These are phyloP conservation scores for Pyxicephalus adspersus DNA, from an alignment of 2,113 vertebrate genomes.

Conservation along the genomic window DNA sequence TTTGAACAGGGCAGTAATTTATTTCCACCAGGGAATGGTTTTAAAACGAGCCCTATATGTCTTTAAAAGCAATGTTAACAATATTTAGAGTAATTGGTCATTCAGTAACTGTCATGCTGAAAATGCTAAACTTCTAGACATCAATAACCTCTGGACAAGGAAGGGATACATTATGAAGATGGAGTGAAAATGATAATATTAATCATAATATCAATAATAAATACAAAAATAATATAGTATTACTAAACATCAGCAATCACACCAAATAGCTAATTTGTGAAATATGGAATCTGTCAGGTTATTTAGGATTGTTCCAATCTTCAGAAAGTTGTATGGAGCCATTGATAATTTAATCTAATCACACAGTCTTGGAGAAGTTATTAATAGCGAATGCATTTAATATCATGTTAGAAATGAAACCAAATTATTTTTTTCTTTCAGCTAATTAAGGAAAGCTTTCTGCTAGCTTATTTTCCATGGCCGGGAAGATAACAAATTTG, in stretches of 20 bases:
- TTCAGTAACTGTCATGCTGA: no score
- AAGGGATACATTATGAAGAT: no score
- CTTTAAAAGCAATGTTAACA: no score
- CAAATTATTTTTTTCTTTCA: slow-evolving; percentile 27
- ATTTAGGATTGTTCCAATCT: slow-evolving; percentile 37
- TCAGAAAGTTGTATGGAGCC: slow-evolving; percentile 8
- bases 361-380: slow-evolving; percentile 11
- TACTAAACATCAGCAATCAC: neutral
- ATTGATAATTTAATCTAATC: slow-evolving; percentile 26
- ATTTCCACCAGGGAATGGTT: no score
- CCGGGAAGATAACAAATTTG: slow-evolving; percentile 42
- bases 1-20: no score
- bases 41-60: no score
- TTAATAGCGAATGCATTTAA: slow-evolving; percentile 19
- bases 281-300: neutral
- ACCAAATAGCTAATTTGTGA: slow-evolving; percentile 1
- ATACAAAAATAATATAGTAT: neutral
- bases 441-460: slow-evolving; percentile 39
- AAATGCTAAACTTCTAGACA: no score
- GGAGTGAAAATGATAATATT: no score
- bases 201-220: no score
- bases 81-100: no score
- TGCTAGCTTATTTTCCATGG: slow-evolving; percentile 21
- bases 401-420: slow-evolving; percentile 20
- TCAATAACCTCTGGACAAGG: no score